Conservation (phyloP, 2,113 vertebrate species). For the Orthonyx spaldingii region DNA sequence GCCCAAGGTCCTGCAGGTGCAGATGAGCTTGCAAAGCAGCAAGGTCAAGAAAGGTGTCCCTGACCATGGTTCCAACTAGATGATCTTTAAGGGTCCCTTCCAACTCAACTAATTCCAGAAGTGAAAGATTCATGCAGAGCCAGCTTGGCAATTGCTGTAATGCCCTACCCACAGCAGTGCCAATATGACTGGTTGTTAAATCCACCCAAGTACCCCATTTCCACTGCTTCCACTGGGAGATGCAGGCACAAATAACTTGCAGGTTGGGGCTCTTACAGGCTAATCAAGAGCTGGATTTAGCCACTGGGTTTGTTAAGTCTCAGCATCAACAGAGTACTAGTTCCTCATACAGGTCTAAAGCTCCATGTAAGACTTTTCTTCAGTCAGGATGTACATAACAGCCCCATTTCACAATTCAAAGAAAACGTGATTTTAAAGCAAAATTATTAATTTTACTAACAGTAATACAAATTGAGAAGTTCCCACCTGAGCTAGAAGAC, state of each 20-base stretch:
- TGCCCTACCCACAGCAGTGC: background rate
- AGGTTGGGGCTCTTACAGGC: background rate
- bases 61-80: background rate
- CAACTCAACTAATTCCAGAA: background rate
- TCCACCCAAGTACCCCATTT: background rate
- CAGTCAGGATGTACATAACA: background rate
- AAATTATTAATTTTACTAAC: background rate
- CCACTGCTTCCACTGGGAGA: background rate
- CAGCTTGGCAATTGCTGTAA: background rate
- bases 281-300: background rate
- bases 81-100: background rate
- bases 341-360: background rate
- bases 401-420: background rate
- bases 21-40: background rate
- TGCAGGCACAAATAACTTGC: background rate
- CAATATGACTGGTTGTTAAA: background rate
- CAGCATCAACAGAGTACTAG: no score
- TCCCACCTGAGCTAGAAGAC: background rate
- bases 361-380: background rate
- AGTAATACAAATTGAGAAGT: background rate
- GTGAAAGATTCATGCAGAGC: background rate
- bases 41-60: background rate
- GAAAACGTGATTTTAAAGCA: background rate
- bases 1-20: background rate
- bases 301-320: background rate